Evolutionary conservation across 2,888 invertebrate genomes (phyloP), one percentile per base, ranked within the genome.

Genomic region (Pachydiplax longipennis): DNA sequence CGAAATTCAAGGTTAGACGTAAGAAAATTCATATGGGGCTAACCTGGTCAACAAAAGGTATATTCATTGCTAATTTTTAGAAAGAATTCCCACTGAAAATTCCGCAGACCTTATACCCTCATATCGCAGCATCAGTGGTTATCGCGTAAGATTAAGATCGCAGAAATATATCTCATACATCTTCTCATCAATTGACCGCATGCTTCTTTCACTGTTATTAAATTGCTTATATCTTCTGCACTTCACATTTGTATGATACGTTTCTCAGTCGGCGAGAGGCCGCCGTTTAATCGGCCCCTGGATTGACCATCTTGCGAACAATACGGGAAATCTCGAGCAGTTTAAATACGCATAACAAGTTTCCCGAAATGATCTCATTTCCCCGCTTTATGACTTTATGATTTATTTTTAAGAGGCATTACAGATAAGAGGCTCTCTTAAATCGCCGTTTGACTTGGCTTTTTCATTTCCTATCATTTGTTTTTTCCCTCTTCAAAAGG

Each of bases 301-400:
- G 31, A 73, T 31, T 12, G 25, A 25, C 73, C 31, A 25, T 73
- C 73, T 25, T 31, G 31, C 73, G 73, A 31, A 73, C 73, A 31
- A 73, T 73, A 73, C 73, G 12, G 65, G 73, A 73, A 73, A 73
- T 73, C 73, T 73, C 73, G 73, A 5, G 87, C n/a, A n/a, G 37
- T 37, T 37, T 18, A 61, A 87, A 87, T 65, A n/a, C 22, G 37
- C 87, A 61, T 65, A 31, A 61, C 37, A 61, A 18, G 10, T 61
- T 87, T 87, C 87, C 65, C 37, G 87, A 35, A 87, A 61, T 65
- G 31, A 61, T 61, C 53, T 61, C 87, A 61, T 87, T 87, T 87
- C 87, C 53, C 61, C 61, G n/a, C 37, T 61, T 87, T 87, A 87
- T 87, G 65, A 61, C 61, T 40, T 87, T 87, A 87, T 87, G 87